phyloP scores from a whole-genome alignment of 2,113 vertebrate genomes.

The Ciconia maguari region DNA sequence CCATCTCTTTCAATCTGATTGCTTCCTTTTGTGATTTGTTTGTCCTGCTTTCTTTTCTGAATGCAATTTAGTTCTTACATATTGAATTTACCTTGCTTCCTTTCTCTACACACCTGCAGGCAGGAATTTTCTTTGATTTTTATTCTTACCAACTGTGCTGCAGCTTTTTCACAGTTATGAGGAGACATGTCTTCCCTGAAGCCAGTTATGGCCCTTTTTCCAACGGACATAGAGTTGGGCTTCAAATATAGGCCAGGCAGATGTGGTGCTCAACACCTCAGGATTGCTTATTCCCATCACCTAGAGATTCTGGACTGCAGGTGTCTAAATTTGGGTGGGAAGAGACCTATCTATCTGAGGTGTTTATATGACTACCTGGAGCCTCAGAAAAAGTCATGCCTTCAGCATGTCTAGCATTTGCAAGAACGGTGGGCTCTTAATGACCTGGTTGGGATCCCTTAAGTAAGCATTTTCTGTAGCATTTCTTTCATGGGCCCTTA shows the following conservation, averaged over 20 bases:
- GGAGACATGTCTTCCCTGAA: background rate
- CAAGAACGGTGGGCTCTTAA: background rate
- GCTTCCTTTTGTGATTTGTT: background rate
- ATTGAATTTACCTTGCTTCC: background rate
- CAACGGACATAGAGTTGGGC: background rate
- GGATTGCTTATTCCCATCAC: too few species aligned
- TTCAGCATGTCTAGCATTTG: background rate
- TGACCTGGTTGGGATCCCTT: background rate
- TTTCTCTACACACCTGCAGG: background rate
- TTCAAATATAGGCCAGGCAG: background rate
- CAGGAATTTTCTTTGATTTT: background rate
- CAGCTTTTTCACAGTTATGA: background rate
- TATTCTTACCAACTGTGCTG: background rate
- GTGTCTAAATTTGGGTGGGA: background rate
- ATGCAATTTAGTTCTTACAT: background rate
- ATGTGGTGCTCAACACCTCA: background rate
- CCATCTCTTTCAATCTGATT: background rate
- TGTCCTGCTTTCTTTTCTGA: background rate
- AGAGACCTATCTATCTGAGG: background rate
- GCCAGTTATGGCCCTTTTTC: background rate
- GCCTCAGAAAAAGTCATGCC: background rate
- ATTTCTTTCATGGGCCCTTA: background rate
- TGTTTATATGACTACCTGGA: background rate
- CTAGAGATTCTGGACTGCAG: background rate
- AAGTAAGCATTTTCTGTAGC: fast-evolving